These are phyloP conservation scores for Caerostris extrusa DNA, from an alignment of 1,140 invertebrate species.

Conservation along the genomic window DNA sequence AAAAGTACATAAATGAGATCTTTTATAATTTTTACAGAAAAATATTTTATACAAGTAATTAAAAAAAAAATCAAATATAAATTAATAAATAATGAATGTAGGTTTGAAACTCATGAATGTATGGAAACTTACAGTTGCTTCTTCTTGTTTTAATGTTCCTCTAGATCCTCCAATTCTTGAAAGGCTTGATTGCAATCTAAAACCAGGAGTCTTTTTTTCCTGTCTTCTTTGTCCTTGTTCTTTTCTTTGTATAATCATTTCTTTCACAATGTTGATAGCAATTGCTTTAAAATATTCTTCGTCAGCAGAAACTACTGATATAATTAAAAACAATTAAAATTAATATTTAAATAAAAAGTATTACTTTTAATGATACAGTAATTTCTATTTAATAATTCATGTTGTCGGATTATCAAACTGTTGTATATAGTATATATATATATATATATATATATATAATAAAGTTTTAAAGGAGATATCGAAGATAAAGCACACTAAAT, in stretches of 20 bases:
- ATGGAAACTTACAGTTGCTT: not conserved
- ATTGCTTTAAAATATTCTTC: conserved; percentile 81
- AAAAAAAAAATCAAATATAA: no score
- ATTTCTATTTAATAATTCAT: not conserved
- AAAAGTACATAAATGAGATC: no score
- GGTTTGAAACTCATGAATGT: no score
- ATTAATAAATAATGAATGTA: no score
- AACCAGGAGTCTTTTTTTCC: conserved; percentile 70
- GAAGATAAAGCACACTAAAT: no score
- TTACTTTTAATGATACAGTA: not conserved
- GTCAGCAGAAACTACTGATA: conserved; percentile 77
- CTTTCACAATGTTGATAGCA: conserved; percentile 81
- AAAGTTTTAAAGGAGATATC: no score
- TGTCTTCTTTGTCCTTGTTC: conserved; percentile 57
- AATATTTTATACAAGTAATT: no score
- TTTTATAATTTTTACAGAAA: no score
- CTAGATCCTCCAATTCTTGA: conserved; percentile 59
- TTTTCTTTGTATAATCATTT: conserved; percentile 79
- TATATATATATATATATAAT: no score
- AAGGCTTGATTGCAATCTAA: conserved; percentile 73
- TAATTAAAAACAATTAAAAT: not conserved
- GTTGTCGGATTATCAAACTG: no score
- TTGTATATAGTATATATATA: no score
- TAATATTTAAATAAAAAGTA: not conserved
- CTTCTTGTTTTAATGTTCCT: not conserved